Percentiles rank a stretch among this genome's conserved stretches.
These are phyloP conservation scores for Tachina lurida DNA, from an alignment of 2,888 invertebrate genomes.

Conservation along the genomic window DNA sequence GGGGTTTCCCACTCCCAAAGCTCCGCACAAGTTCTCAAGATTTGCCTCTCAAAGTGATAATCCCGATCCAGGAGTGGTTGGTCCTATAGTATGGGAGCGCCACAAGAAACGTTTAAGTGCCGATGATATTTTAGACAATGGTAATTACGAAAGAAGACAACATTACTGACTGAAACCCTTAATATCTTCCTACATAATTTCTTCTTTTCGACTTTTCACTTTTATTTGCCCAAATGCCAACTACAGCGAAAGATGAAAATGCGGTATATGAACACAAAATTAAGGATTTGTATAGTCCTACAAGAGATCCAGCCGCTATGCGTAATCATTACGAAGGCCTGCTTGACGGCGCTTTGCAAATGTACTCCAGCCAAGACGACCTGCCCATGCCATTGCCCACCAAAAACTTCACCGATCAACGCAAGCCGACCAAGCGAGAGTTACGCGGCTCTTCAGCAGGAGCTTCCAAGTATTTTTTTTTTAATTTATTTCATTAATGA, in stretches of 20 bases:
- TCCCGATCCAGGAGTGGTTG: conserved; percentile 92
- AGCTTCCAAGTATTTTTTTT: conserved; percentile 76
- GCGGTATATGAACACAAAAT: conserved; percentile 19
- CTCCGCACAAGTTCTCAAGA: conserved; percentile 75
- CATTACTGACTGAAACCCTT: conserved; percentile 63
- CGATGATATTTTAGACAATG: conserved; percentile 74
- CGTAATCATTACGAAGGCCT: conserved; percentile 82
- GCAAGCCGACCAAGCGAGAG: conserved; percentile 78
- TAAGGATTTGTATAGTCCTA: conserved; percentile 75
- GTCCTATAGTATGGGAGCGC: conserved; percentile 92
- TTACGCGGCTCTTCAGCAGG: conserved; percentile 82
- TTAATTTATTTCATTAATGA: neutral
- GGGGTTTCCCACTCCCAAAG: conserved; percentile 79
- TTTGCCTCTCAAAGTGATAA: conserved; percentile 89
- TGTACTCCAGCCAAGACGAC: conserved; percentile 82
- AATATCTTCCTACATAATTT: conserved; percentile 42
- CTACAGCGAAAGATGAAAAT: conserved; percentile 34
- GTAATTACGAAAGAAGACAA: conserved; percentile 70
- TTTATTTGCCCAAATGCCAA: conserved; percentile 51
- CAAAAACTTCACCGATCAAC: conserved; percentile 78
- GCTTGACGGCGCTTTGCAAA: conserved; percentile 82
- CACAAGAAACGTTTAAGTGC: conserved; percentile 87
- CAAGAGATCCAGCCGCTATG: conserved; percentile 81
- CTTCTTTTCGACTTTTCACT: conserved; percentile 63
- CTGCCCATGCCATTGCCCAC: conserved; percentile 80